phyloP scores from a whole-genome alignment of 2,113 vertebrate species.

The Bos taurus region ARS-UCD2.0 NC_037338.1:52154501-52155000 shows the following conservation, averaged over 20 bases:
- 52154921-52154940: background rate
- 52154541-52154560: background rate
- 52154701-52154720: background rate
- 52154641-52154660: background rate
- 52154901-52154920: background rate
- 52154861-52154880: background rate
- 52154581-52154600: background rate
- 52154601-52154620: background rate
- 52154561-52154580: background rate
- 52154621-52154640: background rate
- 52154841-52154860: background rate
- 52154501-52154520: background rate
- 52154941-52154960: background rate
- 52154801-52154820: background rate
- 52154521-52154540: background rate
- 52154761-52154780: background rate
- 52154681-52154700: background rate
- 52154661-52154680: background rate
- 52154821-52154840: background rate
- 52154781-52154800: rapidly evolving
- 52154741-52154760: background rate
- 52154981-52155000: background rate
- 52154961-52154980: background rate
- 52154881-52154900: background rate
- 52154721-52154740: background rate